Conservation (phyloP, 1,140 invertebrate species). For the Drosophila takahashii region DNA sequence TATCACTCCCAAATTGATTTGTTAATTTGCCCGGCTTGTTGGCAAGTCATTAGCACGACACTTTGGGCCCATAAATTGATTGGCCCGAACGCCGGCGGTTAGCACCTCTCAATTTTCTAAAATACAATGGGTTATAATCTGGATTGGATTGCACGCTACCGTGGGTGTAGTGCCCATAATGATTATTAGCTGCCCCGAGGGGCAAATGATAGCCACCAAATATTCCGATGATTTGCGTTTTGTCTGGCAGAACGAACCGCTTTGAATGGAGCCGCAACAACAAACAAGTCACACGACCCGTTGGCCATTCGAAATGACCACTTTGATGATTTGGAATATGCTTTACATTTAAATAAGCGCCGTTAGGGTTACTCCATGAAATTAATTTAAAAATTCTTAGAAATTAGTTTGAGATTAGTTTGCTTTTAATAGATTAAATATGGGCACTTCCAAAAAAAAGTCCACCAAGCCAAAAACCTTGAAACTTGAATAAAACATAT, state of each 20-base stretch:
- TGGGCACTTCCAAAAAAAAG: too few species aligned
- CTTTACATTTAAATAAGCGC: constrained; percentile 41
- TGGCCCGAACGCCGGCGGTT: constrained; percentile 39
- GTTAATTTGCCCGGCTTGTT: constrained; percentile 68
- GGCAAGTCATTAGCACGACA: constrained; percentile 65
- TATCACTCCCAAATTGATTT: constrained; percentile 71
- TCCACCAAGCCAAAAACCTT: too few species aligned
- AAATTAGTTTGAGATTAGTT: background rate
- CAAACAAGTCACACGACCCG: constrained; percentile 43
- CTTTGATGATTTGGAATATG: constrained; percentile 42
- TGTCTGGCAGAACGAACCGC: constrained; percentile 31
- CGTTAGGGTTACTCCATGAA: constrained; percentile 14
- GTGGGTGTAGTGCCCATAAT: constrained; percentile 7
- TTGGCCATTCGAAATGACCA: constrained; percentile 29
- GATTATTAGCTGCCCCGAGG: constrained; percentile 6
- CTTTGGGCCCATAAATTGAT: constrained; percentile 53
- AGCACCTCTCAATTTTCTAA: constrained; percentile 54
- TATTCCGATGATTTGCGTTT: constrained; percentile 31
- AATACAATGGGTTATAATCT: constrained; percentile 30
- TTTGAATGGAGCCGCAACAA: background rate
- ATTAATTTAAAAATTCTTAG: background rate
- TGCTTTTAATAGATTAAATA: too few species aligned
- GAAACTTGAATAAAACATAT: too few species aligned
- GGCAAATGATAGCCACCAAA: background rate
- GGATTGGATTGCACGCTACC: constrained; percentile 16